These are phyloP conservation scores for Pempheris klunzingeri DNA, from an alignment of 2,797 vertebrate genomes.

Conservation along the genomic window DNA sequence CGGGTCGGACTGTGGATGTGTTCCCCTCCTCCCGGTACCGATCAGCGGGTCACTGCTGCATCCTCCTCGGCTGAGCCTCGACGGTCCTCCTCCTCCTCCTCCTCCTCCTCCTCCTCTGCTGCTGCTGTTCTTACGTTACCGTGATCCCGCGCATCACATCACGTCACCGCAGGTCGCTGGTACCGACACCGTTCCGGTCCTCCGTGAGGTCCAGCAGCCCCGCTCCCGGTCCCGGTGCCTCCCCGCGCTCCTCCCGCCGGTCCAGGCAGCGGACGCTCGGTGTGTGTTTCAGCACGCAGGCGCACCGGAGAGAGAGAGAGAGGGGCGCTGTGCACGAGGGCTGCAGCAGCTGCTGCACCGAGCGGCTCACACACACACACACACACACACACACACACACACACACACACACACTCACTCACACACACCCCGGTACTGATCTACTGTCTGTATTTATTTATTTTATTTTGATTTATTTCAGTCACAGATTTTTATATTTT, in stretches of 20 bases:
- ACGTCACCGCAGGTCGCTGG: constrained; percentile 59
- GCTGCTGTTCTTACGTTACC: constrained; percentile 68
- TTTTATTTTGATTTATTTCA: no score
- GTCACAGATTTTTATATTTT: no score
- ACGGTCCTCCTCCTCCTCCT: constrained; percentile 37
- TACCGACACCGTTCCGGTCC: constrained; percentile 34
- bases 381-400: constrained; percentile 30
- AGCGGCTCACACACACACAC: constrained; percentile 18
- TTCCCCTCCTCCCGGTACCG: constrained; percentile 60
- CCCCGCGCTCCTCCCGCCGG: constrained; percentile 45
- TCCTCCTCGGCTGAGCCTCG: constrained; percentile 64
- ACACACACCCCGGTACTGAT: constrained; percentile 46
- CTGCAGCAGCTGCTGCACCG: constrained; percentile 73
- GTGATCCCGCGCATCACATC: constrained; percentile 70
- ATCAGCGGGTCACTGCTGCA: constrained; percentile 69
- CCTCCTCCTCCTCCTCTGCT: constrained; percentile 46
- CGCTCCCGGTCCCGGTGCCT: constrained; percentile 7
- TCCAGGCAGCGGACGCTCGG: constrained; percentile 43
- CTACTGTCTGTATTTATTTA: not conserved
- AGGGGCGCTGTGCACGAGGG: constrained; percentile 56
- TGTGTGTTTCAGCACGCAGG: constrained; percentile 68
- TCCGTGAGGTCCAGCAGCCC: constrained; percentile 31
- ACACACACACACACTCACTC: not conserved
- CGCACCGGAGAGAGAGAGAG: constrained; percentile 56
- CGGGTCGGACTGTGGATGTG: constrained; percentile 49